Conservation (phyloP, 2,797 vertebrate species). For the Sternarchorhynchus goeldii region DNA sequence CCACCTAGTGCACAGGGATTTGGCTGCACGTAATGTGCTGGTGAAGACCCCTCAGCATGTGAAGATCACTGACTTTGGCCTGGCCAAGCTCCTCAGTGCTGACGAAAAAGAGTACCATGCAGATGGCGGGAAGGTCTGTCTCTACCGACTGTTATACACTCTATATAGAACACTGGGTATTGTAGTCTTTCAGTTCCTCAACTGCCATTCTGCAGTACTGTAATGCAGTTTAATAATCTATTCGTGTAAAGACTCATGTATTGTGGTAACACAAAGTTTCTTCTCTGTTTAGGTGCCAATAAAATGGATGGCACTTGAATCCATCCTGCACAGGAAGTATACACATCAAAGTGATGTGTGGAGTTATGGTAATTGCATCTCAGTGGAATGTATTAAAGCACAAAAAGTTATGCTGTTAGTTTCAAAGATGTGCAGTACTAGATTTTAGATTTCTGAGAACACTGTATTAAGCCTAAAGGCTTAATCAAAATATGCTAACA, state of each 20-base stretch:
- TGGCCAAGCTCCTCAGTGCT: conserved; percentile 92
- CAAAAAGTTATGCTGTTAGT: conserved; percentile 25
- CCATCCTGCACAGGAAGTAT: conserved; percentile 93
- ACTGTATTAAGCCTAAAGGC: too few species aligned
- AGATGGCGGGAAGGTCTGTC: conserved; percentile 92
- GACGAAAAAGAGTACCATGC: conserved; percentile 97
- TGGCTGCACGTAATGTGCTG: conserved; percentile 94
- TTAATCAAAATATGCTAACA: neutral
- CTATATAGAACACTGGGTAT: too few species aligned
- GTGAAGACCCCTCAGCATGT: conserved; percentile 96
- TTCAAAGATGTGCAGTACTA: neutral
- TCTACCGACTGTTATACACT: neutral
- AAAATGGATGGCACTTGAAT: conserved; percentile 99
- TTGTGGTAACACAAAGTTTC: neutral
- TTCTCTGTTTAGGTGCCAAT: conserved; percentile 88
- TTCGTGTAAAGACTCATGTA: neutral
- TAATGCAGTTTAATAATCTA: too few species aligned
- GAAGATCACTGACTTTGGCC: conserved; percentile 97
- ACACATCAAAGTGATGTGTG: conserved; percentile 99
- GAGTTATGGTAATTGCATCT: conserved; percentile 86
- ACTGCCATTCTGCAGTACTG: too few species aligned
- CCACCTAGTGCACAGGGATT: conserved; percentile 93
- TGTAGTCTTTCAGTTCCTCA: too few species aligned
- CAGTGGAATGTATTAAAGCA: neutral
- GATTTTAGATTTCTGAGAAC: too few species aligned